Conservation (phyloP, 1,140 invertebrate genomes). For the Bombus terrestris region DNA sequence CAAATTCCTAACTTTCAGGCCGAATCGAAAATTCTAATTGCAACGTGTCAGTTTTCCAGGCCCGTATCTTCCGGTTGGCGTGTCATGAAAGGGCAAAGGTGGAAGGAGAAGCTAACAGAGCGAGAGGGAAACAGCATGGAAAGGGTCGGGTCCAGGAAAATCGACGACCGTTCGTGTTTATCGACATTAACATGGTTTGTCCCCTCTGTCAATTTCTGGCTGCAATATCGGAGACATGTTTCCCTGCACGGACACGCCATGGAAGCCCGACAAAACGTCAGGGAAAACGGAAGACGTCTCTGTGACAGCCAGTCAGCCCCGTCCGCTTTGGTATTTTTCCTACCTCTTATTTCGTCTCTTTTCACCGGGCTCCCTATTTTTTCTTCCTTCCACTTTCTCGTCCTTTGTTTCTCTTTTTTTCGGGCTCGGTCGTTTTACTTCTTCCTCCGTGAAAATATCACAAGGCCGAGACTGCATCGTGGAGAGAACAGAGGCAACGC, state of each 20-base stretch:
- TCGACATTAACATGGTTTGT: slow-evolving; percentile 61
- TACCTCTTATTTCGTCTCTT: slow-evolving; percentile 51
- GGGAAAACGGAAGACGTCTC: slow-evolving; percentile 58
- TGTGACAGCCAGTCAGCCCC: slow-evolving; percentile 23
- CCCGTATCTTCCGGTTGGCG: slow-evolving; percentile 56
- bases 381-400: not conserved
- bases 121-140: not conserved
- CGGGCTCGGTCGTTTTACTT: slow-evolving; percentile 22
- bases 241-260: slow-evolving; percentile 27
- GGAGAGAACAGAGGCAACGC: not conserved
- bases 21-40: slow-evolving; percentile 52
- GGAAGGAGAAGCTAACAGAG: slow-evolving; percentile 10
- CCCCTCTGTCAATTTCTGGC: slow-evolving; percentile 55
- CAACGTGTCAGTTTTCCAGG: slow-evolving; percentile 47
- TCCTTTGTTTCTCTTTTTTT: slow-evolving; percentile 7
- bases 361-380: not conserved
- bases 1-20: slow-evolving; percentile 21
- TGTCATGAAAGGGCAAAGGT: slow-evolving; percentile 58
- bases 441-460: slow-evolving; percentile 72
- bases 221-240: slow-evolving; percentile 61
- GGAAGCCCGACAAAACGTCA: slow-evolving; percentile 62
- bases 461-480: slow-evolving; percentile 59
- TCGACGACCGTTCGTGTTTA: slow-evolving; percentile 54
- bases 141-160: slow-evolving; percentile 59
- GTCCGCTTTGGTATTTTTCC: slow-evolving; percentile 59